Percentiles rank a stretch among this genome's conserved stretches.
Conservation (phyloP, 2,888 invertebrate species). For the Volucella inanis region DNA sequence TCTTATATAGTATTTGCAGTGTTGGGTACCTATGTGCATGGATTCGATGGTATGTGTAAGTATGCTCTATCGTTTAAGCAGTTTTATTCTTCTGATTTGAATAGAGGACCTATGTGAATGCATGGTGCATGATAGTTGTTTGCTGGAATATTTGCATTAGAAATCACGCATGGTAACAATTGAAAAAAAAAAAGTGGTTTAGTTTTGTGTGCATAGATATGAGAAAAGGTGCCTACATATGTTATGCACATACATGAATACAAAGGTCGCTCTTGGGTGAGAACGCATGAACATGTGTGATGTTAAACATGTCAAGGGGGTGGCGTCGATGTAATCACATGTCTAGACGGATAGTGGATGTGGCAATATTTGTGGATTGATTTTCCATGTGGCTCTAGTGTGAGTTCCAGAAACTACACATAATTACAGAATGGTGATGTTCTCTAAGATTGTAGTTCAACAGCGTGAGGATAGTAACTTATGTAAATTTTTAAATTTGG, state of each 20-base stretch:
- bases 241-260: slow-evolving; percentile 6
- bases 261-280: slow-evolving; percentile 19
- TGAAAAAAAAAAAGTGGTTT: not conserved
- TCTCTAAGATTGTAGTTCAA: no score
- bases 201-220: not conserved
- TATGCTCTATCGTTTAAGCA: slow-evolving; percentile 17
- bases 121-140: slow-evolving; percentile 35
- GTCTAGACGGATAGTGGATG: slow-evolving; percentile 49
- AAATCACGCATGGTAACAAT: slow-evolving; percentile 49
- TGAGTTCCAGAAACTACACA: not conserved
- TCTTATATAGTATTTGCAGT: slow-evolving; percentile 23
- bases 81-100: slow-evolving; percentile 18
- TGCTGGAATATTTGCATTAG: slow-evolving; percentile 51
- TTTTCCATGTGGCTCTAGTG: slow-evolving; percentile 7
- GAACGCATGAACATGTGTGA: slow-evolving; percentile 7
- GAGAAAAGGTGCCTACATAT: no score
- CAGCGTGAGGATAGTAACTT: no score
- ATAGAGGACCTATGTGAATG: slow-evolving; percentile 28
- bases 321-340: slow-evolving; percentile 47
- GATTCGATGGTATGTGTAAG: slow-evolving; percentile 4
- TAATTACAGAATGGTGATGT: no score
- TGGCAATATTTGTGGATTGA: not conserved
- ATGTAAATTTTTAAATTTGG: no score
- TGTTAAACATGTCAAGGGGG: slow-evolving; percentile 29
- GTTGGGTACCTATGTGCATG: no score